These are phyloP conservation scores for Microctenopoma lineatum DNA, from an alignment of 2,797 vertebrate genomes.

Conservation along the genomic window DNA sequence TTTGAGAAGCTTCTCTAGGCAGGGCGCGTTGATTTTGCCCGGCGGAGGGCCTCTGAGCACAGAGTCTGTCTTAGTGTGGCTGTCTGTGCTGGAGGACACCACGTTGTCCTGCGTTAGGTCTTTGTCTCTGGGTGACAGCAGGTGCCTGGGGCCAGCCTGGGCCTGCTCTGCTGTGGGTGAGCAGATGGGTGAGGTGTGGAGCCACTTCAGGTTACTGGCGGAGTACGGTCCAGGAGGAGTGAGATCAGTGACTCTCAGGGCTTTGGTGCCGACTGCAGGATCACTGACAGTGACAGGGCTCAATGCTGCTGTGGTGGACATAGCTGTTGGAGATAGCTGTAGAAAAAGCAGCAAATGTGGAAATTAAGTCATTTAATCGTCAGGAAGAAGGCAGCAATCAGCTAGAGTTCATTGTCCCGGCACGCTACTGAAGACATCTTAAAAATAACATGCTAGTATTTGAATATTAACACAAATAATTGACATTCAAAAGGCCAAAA, in stretches of 20 bases:
- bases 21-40: constrained; percentile 85
- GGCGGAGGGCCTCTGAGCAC: constrained; percentile 70
- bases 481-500: too few species aligned
- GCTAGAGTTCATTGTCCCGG: neutral
- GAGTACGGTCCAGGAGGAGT: constrained; percentile 79
- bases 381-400: neutral
- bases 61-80: constrained; percentile 69
- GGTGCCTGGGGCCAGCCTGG: constrained; percentile 71
- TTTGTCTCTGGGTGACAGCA: constrained; percentile 65
- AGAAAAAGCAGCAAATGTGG: neutral
- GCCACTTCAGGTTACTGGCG: constrained; percentile 84
- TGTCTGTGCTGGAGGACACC: constrained; percentile 86
- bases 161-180: constrained; percentile 76
- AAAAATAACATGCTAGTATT: too few species aligned
- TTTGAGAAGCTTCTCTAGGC: constrained; percentile 86
- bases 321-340: constrained; percentile 71
- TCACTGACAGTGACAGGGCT: constrained; percentile 52
- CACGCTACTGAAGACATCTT: neutral
- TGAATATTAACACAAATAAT: too few species aligned
- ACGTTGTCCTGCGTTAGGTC: constrained; percentile 84
- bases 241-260: constrained; percentile 78
- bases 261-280: constrained; percentile 61
- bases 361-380: neutral
- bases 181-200: constrained; percentile 85
- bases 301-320: constrained; percentile 40